A percentile compares a stretch with the other conserved stretches of the same genome.
These are phyloP conservation scores for Nycticryphes semicollaris DNA, from an alignment of 2,113 vertebrate genomes.

Conservation along the genomic window DNA sequence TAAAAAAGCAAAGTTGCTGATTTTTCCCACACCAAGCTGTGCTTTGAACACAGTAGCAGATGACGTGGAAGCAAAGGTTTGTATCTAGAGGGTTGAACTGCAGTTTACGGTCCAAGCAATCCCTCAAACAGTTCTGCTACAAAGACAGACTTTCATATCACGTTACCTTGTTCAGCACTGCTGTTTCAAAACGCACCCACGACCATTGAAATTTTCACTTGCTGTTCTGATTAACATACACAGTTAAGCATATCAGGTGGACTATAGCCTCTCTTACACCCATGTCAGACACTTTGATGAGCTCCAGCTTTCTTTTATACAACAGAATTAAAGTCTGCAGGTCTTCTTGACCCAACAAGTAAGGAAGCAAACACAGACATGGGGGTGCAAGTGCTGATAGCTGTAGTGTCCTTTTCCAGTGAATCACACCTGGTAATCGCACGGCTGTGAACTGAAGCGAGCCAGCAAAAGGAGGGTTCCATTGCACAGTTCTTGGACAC, in stretches of 20 bases:
- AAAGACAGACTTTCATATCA: not conserved
- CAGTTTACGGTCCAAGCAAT: not conserved
- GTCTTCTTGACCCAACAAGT: not conserved
- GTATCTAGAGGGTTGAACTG: not conserved
- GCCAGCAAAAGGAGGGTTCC: not conserved
- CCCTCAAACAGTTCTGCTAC: not conserved
- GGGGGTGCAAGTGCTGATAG: accelerated
- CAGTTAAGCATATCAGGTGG: not conserved
- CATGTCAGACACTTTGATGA: not conserved
- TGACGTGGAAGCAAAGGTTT: not conserved
- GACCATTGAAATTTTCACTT: not conserved
- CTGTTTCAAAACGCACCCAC: not conserved
- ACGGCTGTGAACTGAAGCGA: not conserved
- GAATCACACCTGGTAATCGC: not conserved
- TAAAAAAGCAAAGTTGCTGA: not conserved
- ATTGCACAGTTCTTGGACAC: not conserved
- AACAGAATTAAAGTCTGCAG: not conserved
- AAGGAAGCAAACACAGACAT: not conserved
- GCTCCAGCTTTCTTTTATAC: not conserved
- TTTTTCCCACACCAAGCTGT: not conserved
- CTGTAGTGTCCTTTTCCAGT: not conserved
- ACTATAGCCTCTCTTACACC: not conserved
- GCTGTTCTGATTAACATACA: not conserved
- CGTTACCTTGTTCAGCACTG: not conserved
- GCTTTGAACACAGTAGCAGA: not conserved